These are phyloP conservation scores for Gallinago nigripennis DNA, from an alignment of 2,797 vertebrate genomes.

Conservation along the genomic window DNA sequence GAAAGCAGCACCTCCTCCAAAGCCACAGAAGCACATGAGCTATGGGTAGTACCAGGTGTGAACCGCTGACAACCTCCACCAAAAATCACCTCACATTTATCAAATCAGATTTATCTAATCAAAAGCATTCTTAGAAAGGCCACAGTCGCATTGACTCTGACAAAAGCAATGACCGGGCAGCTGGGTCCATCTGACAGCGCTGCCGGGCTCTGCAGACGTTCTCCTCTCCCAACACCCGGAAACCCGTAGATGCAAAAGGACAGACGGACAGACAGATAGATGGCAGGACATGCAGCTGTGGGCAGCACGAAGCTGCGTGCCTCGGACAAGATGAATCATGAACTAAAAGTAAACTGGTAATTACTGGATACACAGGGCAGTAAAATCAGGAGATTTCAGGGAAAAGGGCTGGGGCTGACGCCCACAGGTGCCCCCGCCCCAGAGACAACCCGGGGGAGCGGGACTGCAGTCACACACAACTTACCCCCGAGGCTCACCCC, in stretches of 20 bases:
- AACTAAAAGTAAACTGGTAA: background rate
- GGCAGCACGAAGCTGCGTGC: background rate
- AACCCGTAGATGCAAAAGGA: background rate
- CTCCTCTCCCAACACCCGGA: background rate
- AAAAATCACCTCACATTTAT: background rate
- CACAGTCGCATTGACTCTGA: background rate
- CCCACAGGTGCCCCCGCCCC: background rate
- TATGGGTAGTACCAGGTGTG: background rate
- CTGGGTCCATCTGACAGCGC: background rate
- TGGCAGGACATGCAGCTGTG: background rate
- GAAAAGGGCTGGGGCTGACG: background rate
- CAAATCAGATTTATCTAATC: background rate
- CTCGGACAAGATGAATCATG: background rate
- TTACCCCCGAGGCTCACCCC: fast-evolving
- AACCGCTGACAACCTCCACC: background rate
- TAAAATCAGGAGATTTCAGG: background rate
- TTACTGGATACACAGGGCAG: too few relatives aligned
- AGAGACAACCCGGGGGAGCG: background rate
- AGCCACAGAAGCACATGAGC: background rate
- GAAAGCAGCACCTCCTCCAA: background rate
- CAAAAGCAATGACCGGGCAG: background rate
- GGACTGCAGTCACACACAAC: background rate
- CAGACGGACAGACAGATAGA: background rate
- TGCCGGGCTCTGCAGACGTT: fast-evolving
- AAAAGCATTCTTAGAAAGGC: background rate